Base-by-base conservation (phyloP, 2,113 vertebrate species). In the Poeciliopsis retropinna region DNA sequence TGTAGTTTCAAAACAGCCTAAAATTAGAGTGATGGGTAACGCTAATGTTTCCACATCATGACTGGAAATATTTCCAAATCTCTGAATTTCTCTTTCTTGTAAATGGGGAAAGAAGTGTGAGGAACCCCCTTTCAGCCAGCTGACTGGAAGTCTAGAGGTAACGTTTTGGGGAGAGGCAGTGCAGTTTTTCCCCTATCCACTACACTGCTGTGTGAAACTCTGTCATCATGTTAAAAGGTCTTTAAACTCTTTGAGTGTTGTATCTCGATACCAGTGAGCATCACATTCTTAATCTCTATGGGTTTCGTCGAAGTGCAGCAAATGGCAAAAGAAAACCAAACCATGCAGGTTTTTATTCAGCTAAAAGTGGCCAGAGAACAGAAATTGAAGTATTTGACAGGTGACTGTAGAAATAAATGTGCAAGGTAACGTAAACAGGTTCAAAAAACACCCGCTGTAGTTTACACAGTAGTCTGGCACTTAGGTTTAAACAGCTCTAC, bases 401-500 rank as follows among this genome's bases (percentile, higher is more conserved):
- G 64, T 61, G 62, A 70, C 70, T 66, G 41, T 68, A 47, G 25
- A 32, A 73, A 73, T 54, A 76, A 37, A 68, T 54, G 37, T 29
- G 76, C 60, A 47, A 22, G 61, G 37, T 19, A 29, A 17, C 17
- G 14, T 10, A 25, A 39, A 60, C 30, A 70, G 31, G 28, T n/a
- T 70, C 73, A 57, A 70, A 78, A 70, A 61, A 82, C 73, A 80
- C 81, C 86, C 64, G 75, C 47, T 68, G 80, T 72, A 70, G 78
- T 73, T 70, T 30, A 69, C 81, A 54, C 80, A 66, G 80, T 74
- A 47, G 72, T 69, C 62, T 27, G 76, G 80, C 85, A 75, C 29
- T 60, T 44, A 73, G 81, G 82, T 87, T 84, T 89, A 84, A 91
- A 78, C 77, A 70, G 70, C 85, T 82, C 82, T 86, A 80, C 74